Conservation (phyloP, 2,113 vertebrate species). For the Ceyx melanurus region DNA sequence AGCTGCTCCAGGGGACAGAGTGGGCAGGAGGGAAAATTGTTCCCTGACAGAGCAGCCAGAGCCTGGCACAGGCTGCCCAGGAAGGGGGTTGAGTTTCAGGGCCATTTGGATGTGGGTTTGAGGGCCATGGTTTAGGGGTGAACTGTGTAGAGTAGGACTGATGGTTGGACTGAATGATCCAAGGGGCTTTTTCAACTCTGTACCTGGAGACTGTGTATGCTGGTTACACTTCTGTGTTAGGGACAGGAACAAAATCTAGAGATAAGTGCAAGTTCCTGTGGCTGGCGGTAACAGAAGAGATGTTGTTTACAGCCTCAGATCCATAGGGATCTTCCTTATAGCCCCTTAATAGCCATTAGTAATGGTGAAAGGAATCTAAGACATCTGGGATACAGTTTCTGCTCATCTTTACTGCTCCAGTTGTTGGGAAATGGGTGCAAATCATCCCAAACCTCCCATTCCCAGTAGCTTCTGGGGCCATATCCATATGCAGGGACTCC, state of each 20-base stretch:
- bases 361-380: not conserved
- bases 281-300: not conserved
- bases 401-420: not conserved
- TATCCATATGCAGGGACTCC: not conserved
- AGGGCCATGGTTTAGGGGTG: too few relatives aligned
- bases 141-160: too few relatives aligned
- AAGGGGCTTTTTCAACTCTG: not conserved
- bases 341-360: not conserved
- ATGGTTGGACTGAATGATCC: too few relatives aligned
- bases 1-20: too few relatives aligned
- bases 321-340: not conserved
- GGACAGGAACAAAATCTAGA: not conserved
- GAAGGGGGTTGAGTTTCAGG: too few relatives aligned
- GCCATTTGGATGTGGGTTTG: too few relatives aligned
- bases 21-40: too few relatives aligned
- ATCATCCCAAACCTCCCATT: not conserved
- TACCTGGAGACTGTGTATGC: not conserved
- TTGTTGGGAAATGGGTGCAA: not conserved
- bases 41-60: too few relatives aligned
- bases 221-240: not conserved
- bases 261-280: not conserved
- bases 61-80: too few relatives aligned
- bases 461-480: not conserved
- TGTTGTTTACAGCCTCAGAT: not conserved
- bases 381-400: not conserved